These are phyloP conservation scores for Zaprionus inermis DNA, from an alignment of 1,140 invertebrate species.

Conservation along the genomic window DNA sequence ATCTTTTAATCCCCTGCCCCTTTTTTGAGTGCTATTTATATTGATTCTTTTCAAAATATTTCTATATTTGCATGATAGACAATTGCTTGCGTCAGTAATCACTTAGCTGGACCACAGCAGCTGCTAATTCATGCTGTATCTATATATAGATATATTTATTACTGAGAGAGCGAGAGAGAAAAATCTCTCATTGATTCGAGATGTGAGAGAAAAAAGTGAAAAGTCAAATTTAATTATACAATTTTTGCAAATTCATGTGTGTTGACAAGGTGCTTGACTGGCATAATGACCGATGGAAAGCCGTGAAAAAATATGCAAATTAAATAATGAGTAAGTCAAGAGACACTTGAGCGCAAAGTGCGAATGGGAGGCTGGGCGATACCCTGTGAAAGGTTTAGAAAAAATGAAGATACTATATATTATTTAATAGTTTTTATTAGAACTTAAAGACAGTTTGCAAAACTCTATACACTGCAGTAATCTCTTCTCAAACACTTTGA, in stretches of 20 bases:
- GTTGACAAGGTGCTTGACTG: slow-evolving; percentile 70
- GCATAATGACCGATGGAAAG: slow-evolving; percentile 48
- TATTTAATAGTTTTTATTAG: too few relatives aligned
- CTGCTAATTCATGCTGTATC: slow-evolving; percentile 21
- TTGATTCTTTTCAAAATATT: slow-evolving; percentile 5
- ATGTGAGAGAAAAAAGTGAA: background rate
- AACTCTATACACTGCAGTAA: too few relatives aligned
- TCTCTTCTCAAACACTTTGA: background rate
- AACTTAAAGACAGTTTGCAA: background rate
- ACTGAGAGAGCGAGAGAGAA: background rate
- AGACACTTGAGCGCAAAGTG: background rate
- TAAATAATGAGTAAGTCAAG: slow-evolving; percentile 21
- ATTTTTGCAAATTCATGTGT: slow-evolving; percentile 42
- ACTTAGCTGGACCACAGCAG: slow-evolving; percentile 23
- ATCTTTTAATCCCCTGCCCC: background rate
- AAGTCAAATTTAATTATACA: slow-evolving; percentile 33
- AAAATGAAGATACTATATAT: background rate
- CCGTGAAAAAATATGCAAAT: slow-evolving; percentile 23
- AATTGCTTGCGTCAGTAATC: slow-evolving; percentile 28
- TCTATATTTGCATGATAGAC: slow-evolving; percentile 5
- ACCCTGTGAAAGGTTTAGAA: background rate
- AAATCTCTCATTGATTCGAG: background rate
- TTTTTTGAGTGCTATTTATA: background rate
- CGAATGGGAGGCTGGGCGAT: background rate
- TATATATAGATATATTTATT: background rate